Evolutionary conservation across 2,113 vertebrate genomes (phyloP), one percentile per base, ranked within the genome.

Genomic region (Telmatochromis sp.): DNA sequence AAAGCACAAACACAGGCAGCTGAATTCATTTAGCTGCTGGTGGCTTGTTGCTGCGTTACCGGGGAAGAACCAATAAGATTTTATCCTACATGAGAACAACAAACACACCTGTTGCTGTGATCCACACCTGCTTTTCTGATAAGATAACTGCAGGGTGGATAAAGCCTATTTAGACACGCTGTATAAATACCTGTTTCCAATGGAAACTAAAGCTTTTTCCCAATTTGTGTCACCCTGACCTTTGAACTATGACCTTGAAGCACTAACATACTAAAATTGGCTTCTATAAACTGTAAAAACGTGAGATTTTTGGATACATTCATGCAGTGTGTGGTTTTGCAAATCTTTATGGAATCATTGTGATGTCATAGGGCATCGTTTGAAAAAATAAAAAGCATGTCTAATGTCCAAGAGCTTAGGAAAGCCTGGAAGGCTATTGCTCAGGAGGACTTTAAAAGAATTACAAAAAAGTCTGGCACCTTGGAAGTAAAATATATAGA

Each of bases 41-140:
- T 1, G 2, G 83, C 71, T 63, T 71, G 94, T 95, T 94, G 92
- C 93, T 26, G 10, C 50, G 94, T 89, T 80, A 94, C 92, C 6
- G 33, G 42, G n/a, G 50, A 54, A 26, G 31, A 9, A 53, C 55
- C 83, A 86, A 78, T 35, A 31, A 10, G 19, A 60, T 71, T 57
- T 54, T 5, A 86, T 42, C 7, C 7, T 5, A 40, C 26, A 58
- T 21, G 51, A 75, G 50, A 80, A 65, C 23, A 75, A 65, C 13
- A 71, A 86, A 80, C 40, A 63, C 11, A 84, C 51, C 78, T 90
- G 90, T 40, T 63, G 85, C 79, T 11, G 37, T 84, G 78, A 83
- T 82, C 81, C 57, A 81, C 89, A 88, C 31, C 83, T 73, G 58
- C 23, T 80, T 71, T 84, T 80, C 60, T 73, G 58, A 84, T 82